Percentiles rank a stretch among this genome's conserved stretches.
These are phyloP conservation scores for Cheirogaleus medius DNA, from an alignment of 2,113 vertebrate genomes.

Conservation along the genomic window DNA sequence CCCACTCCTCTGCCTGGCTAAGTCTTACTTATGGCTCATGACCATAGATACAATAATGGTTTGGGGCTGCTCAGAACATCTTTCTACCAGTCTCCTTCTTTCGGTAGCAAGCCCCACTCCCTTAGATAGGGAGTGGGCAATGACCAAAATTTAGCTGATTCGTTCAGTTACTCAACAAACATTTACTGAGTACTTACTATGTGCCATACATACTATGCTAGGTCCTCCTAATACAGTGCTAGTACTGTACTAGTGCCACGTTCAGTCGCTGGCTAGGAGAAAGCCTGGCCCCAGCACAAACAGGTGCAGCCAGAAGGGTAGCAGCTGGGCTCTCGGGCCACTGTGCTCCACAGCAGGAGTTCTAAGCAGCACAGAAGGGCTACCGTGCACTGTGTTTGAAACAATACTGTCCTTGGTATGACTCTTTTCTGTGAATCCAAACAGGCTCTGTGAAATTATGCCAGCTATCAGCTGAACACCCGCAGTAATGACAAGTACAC, in stretches of 20 bases:
- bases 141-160: background rate
- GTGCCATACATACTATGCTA: background rate
- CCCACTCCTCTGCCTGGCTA: background rate
- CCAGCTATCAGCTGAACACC: background rate
- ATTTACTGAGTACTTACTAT: background rate
- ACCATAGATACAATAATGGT: background rate
- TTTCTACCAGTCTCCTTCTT: background rate
- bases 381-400: background rate
- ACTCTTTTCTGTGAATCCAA: background rate
- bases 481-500: background rate
- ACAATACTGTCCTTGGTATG: background rate
- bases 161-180: background rate
- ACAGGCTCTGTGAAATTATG: background rate
- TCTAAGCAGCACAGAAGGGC: background rate
- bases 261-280: background rate
- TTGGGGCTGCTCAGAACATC: background rate
- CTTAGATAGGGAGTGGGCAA: background rate
- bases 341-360: rapidly evolving
- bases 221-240: too few species aligned
- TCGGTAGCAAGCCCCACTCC: background rate
- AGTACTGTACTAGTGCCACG: rapidly evolving
- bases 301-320: background rate
- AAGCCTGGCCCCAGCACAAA: background rate
- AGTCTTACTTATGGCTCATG: background rate
- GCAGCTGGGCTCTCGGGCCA: background rate